Percentiles rank a stretch among this genome's conserved stretches.
Conservation (phyloP, 2,888 invertebrate genomes). For the Elysia crispata region DNA sequence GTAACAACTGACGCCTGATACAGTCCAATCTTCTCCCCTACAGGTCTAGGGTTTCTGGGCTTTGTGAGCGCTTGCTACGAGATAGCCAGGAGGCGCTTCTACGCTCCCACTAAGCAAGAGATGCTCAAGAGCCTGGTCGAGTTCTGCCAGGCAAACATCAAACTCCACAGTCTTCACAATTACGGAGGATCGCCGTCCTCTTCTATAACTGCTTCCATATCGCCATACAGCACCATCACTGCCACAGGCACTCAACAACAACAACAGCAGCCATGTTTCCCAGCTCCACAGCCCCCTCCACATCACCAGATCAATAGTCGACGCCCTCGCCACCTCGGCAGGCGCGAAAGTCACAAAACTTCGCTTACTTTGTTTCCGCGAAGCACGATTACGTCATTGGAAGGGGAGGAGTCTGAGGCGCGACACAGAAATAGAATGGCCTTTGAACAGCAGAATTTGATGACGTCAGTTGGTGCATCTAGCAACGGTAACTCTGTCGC, state of each 20-base stretch:
- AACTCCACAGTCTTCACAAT: constrained; percentile 47
- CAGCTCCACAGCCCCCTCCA: not conserved
- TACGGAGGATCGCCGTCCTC: too few relatives aligned
- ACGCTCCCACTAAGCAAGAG: constrained; percentile 54
- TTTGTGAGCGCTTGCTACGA: constrained; percentile 74
- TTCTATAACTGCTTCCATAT: too few relatives aligned
- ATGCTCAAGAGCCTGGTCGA: constrained; percentile 67
- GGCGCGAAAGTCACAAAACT: constrained; percentile 28
- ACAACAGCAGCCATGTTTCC: not conserved
- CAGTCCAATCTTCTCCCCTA: not conserved
- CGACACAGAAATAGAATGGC: not conserved
- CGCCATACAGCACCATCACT: too few relatives aligned
- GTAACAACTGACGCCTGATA: too few relatives aligned
- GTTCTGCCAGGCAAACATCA: constrained; percentile 65
- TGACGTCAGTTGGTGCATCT: not conserved
- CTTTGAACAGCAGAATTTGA: not conserved
- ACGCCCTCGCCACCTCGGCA: not conserved
- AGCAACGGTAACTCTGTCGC: too few relatives aligned
- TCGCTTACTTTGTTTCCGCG: constrained; percentile 50
- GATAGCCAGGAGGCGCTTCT: constrained; percentile 68
- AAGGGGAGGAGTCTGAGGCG: constrained; percentile 50
- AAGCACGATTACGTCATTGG: constrained; percentile 47
- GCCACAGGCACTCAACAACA: not conserved
- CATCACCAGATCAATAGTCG: too few relatives aligned
- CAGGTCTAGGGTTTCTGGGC: constrained; percentile 72